Evolutionary conservation across 2,113 vertebrate genomes (phyloP).

Genomic region (Deroptyus accipitrinus): DNA sequence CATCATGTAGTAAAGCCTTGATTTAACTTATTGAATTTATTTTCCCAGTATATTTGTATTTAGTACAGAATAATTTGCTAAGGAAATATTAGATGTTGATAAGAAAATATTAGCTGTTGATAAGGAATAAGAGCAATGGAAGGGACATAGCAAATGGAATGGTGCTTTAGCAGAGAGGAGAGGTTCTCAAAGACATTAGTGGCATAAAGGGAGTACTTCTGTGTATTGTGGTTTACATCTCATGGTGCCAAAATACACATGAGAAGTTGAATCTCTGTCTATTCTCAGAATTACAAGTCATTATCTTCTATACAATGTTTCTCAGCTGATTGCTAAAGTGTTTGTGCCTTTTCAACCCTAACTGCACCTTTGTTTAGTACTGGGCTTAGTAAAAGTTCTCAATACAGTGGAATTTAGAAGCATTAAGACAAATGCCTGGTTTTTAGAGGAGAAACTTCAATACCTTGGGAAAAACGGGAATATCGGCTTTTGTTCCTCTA

Average conservation of each 20-base stretch:
- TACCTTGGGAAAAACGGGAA: background rate
- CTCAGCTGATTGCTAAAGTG: background rate
- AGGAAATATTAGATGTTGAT: background rate
- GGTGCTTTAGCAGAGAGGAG: background rate
- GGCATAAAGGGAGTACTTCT: background rate
- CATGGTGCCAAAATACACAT: background rate
- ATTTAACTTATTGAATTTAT: background rate
- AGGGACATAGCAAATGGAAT: background rate
- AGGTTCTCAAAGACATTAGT: background rate
- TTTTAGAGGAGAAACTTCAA: background rate
- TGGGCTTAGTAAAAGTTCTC: background rate
- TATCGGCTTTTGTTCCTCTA: background rate
- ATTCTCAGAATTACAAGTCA: background rate
- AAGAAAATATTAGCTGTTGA: background rate
- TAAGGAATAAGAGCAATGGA: background rate
- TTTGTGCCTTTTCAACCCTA: background rate
- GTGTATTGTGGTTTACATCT: background rate
- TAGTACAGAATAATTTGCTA: background rate
- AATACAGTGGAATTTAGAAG: background rate
- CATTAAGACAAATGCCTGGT: background rate
- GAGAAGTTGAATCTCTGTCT: background rate
- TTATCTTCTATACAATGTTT: background rate
- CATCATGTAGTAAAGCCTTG: background rate
- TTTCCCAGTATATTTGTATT: background rate
- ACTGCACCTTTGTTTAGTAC: background rate